Base-by-base conservation (phyloP, 1,140 invertebrate genomes). In the Sinonovacula constricta region DNA sequence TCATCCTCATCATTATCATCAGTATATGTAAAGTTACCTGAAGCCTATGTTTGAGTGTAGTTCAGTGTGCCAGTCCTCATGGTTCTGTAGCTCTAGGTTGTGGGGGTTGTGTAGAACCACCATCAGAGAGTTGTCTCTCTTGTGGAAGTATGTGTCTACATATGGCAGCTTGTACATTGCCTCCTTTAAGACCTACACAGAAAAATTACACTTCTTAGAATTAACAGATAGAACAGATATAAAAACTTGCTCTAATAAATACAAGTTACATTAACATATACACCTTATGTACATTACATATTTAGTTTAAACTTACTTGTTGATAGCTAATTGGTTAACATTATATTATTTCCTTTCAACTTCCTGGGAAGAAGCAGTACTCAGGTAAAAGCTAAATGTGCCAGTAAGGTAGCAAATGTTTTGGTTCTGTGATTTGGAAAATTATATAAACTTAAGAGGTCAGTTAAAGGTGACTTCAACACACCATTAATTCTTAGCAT, bases 1-100 rank as follows among this genome's bases (percentile, higher is more conserved):
- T n/a, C n/a, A n/a, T n/a, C n/a, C n/a, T n/a, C n/a, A n/a, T n/a
- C n/a, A n/a, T n/a, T n/a, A n/a, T n/a, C n/a, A n/a, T n/a, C n/a
- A n/a, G n/a, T n/a, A n/a, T n/a, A n/a, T n/a, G n/a, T n/a, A n/a
- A n/a, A n/a, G n/a, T n/a, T 77, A 90, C 90, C 90, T 90, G 74
- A 91, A 90, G 70, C 91, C 90, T 22, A 91, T 81, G 84, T 91
- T 90, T 34, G 88, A 90, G 72, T 91, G 89, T 12, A 91, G 84
- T 67, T 90, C 87, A n/a, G 72, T 84, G 54, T 87, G 82, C 89
- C 89, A 91, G 59, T 86, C 83, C 14, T 86, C 79, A 67, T 87
- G 84, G 59, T 88, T 91, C 56, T 87, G 86, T n/a, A 88, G 65
- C 36, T 90, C 85, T 4, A 59, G 53, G 53, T 85, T 87, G 65